phyloP scores from a whole-genome alignment of 2,113 vertebrate genomes.

The Canis aureus region DNA sequence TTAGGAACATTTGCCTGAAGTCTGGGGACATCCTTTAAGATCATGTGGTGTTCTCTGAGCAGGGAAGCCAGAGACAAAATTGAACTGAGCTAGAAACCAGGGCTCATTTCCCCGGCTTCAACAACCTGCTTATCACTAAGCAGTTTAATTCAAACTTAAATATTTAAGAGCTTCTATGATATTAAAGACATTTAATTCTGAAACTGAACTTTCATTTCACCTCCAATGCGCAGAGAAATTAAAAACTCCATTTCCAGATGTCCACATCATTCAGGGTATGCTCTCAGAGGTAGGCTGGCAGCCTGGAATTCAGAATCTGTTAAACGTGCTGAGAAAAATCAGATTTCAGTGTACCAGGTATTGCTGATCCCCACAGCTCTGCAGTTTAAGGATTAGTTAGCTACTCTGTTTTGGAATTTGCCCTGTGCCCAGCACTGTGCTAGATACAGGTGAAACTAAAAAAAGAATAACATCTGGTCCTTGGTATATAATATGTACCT shows the following conservation, averaged over 20 bases:
- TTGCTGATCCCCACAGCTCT: background rate
- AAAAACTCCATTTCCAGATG: slow-evolving; percentile 39
- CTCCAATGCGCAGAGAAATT: slow-evolving; percentile 56
- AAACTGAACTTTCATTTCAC: slow-evolving; percentile 56
- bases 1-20: background rate
- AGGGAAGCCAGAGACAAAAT: background rate
- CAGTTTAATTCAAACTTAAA: slow-evolving; percentile 62
- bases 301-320: slow-evolving; percentile 17
- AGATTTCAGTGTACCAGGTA: background rate
- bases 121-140: background rate
- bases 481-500: background rate
- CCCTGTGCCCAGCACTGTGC: background rate
- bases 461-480: background rate
- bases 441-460: background rate
- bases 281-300: background rate
- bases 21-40: background rate
- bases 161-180: slow-evolving; percentile 58
- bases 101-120: slow-evolving; percentile 10
- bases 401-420: background rate
- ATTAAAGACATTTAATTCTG: slow-evolving; percentile 58
- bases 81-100: background rate
- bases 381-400: background rate
- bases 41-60: background rate
- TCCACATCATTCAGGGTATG: background rate
- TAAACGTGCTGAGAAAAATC: background rate